Base-by-base conservation (phyloP, 1,140 invertebrate genomes). In the Frieseomelitta varia region DNA sequence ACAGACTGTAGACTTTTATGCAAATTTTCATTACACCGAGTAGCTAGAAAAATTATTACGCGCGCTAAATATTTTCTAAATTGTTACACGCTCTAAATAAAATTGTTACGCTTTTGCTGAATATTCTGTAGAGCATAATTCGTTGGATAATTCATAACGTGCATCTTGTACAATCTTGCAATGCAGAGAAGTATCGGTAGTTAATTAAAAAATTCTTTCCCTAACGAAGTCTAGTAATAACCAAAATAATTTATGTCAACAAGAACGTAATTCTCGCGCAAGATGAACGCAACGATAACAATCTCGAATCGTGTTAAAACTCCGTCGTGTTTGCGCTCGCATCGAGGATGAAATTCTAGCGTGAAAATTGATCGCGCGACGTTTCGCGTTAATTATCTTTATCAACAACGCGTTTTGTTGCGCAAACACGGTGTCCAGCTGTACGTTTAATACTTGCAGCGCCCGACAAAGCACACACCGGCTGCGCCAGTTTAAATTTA, bases 361-460 rank as follows among this genome's bases (percentile, higher is more conserved):
- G 12, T 8, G 39, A 11, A 61, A 58, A 76, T 75, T 75, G 47
- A 19, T 0, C 39, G 19, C 30, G 4, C 30, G 53, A 81, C 39
- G 56, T 67, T 75, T 67, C 51, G 56, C 61, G 24, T n/a, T 81
- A 76, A 75, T 68, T 82, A 76, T 73, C 80, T 56, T 56, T 68
- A 15, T 58, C 24, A 19, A 17, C 21, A 30, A 17, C 19, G 17
- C 2, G 8, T 1, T 10, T 51, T 30, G n/a, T 19, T n/a, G 11
- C 6, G 2, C 39, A 51, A n/a, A 24, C 6, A 4, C 47, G n/a
- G 4, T 51, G 8, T 21, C 19, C 61, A 24, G 21, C 12, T 47
- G 15, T 4, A 30, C 24, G 34, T 58, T 61, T 61, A 72, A 80
- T 39, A 47, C 17, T 21, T 47, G 12, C 8, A 63, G 24, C 19